Evolutionary conservation across 1,140 invertebrate species (phyloP).

Genomic region (Cydia strobilella): DNA sequence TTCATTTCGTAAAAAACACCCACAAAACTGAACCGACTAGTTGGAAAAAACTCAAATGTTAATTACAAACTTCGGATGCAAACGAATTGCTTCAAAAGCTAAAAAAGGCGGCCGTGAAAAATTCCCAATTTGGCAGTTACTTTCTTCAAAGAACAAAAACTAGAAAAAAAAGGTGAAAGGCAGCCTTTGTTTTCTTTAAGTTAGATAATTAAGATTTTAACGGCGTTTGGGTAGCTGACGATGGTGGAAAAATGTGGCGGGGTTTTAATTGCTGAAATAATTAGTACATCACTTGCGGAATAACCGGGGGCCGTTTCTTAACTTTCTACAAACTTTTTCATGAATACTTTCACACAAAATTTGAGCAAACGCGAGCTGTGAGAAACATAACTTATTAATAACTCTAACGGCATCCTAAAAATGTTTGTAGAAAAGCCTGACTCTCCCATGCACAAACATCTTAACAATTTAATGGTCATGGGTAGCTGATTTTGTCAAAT

Average conservation of each 20-base stretch:
- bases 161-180: constrained; percentile 49
- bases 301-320: constrained; percentile 9
- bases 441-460: too few relatives aligned
- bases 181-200: constrained; percentile 55
- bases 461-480: too few relatives aligned
- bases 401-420: too few relatives aligned
- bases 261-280: constrained; percentile 61
- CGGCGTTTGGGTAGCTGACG: constrained; percentile 35
- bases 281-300: constrained; percentile 59
- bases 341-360: constrained; percentile 34
- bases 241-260: constrained; percentile 35
- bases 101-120: constrained; percentile 51
- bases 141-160: constrained; percentile 58
- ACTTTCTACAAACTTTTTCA: constrained; percentile 32
- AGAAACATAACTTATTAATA: constrained; percentile 10
- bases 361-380: constrained; percentile 3
- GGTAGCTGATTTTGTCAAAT: too few relatives aligned
- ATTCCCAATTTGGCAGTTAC: constrained; percentile 57
- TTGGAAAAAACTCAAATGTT: constrained; percentile 34
- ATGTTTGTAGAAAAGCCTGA: too few relatives aligned
- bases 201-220: constrained; percentile 63
- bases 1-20: not conserved
- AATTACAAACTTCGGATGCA: constrained; percentile 66
- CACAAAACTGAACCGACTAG: not conserved
- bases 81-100: constrained; percentile 54